Conservation (phyloP, 2,888 invertebrate species). For the Eristalinus aeneus region DNA sequence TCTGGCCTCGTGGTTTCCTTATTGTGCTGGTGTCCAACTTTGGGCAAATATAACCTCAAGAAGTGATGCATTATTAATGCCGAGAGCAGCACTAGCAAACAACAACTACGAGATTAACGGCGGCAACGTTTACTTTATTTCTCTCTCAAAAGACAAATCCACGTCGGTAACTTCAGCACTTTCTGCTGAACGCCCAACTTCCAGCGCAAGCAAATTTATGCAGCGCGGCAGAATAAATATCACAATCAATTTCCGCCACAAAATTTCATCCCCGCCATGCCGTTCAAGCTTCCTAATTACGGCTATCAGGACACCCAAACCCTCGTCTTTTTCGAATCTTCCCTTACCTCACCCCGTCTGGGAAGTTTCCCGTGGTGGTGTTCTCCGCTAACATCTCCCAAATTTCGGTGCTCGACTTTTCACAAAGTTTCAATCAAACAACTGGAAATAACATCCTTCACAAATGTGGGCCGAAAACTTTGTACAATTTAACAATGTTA, state of each 20-base stretch:
- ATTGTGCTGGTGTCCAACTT: no score
- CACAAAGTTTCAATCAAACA: neutral
- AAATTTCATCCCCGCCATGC: neutral
- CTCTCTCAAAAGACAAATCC: neutral
- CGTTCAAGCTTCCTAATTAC: neutral
- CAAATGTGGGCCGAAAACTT: constrained; percentile 25
- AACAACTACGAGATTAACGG: neutral
- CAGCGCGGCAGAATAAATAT: neutral
- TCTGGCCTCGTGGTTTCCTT: no score
- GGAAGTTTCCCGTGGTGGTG: neutral
- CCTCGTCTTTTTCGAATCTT: neutral
- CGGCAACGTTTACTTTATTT: neutral
- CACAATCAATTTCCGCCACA: constrained; percentile 7
- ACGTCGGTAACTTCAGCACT: neutral
- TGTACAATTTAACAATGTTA: constrained; percentile 2
- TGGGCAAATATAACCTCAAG: no score
- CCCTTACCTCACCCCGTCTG: neutral
- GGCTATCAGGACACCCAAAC: neutral
- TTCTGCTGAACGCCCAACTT: neutral
- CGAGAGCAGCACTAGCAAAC: neutral
- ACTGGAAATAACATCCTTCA: constrained; percentile 9
- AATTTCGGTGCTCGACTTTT: neutral
- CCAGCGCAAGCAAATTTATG: neutral
- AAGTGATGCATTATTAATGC: no score
- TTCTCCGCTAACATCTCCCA: neutral